phyloP scores from a whole-genome alignment of 2,113 vertebrate species.

The Ciconia maguari region DNA sequence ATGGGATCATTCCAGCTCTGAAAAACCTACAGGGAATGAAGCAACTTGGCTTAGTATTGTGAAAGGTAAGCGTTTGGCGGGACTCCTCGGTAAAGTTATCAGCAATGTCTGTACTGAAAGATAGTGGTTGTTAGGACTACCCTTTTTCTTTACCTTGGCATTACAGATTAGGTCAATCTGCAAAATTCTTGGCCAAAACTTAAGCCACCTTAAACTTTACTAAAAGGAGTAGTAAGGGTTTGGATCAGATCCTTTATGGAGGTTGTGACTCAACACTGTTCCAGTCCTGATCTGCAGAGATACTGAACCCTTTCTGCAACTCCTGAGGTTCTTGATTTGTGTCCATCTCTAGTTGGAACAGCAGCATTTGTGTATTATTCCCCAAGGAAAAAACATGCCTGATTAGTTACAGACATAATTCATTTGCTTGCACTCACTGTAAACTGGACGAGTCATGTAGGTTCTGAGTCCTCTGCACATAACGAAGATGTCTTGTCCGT shows the following conservation, averaged over 20 bases:
- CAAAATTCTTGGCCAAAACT: neutral
- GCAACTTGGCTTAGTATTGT: neutral
- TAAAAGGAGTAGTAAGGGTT: neutral
- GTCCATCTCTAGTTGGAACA: neutral
- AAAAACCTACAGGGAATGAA: neutral
- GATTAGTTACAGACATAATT: neutral
- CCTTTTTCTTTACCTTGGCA: neutral
- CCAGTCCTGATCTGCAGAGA: neutral
- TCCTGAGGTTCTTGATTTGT: neutral
- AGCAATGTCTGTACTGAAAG: neutral
- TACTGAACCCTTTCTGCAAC: neutral
- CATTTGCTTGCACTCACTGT: neutral
- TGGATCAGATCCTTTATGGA: neutral
- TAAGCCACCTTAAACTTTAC: neutral
- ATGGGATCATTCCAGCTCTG: neutral
- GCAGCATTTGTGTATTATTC: neutral
- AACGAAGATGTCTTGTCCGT: accelerated
- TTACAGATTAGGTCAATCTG: neutral
- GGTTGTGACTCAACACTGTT: neutral
- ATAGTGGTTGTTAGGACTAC: accelerated
- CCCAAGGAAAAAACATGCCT: neutral
- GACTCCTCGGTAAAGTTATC: neutral
- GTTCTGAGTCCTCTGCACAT: neutral
- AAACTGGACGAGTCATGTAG: neutral
- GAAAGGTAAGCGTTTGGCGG: neutral